Base-by-base conservation (phyloP, 2,797 vertebrate species). In the Xiphorhynchus erythropygius region DNA sequence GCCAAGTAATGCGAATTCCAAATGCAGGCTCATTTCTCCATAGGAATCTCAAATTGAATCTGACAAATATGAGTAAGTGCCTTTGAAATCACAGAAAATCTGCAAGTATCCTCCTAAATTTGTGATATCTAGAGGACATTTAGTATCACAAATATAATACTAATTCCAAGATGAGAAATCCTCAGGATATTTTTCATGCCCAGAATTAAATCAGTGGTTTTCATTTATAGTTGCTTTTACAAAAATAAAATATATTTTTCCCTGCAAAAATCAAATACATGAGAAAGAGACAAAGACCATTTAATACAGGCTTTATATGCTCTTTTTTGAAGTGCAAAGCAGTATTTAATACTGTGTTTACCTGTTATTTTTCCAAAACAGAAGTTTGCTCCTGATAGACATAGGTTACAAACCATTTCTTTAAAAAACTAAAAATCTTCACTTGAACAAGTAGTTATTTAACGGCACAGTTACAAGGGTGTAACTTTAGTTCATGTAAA, bases 51-150 rank as follows among this genome's bases (percentile, higher is more conserved):
- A 77, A 94, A 94, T 25, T 70, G 24, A 93, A 67, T 67, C 50
- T 90, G 74, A 94, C 70, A 93, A 78, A 78, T 93, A 92, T 59
- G 78, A 93, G 60, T 78, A 92, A 93, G 77, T 82, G 49, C 94
- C 78, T 89, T 81, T 64, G 37, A 82, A 93, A 87, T 32, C 1
- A 1, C 64, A 87, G 71, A 92, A 93, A 95, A 85, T 59, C 53
- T 85, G 69, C 42, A 94, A 93, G 49, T 50, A 62, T 77, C 42
- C 71, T 79, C 71, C 64, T 78, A 89, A 77, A 89, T 57, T 44
- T 88, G 65, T 32, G 87, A 3, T 84, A 91, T 86, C 33, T 73
- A 89, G 50, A 84, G 50, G 22, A 89, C 30, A 16, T n/a, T 21
- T 39, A 87, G 11, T 57, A 85, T 92, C 49, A 91, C 44, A 92